Evolutionary conservation across 2,888 invertebrate species (phyloP).

Genomic region (Oscheius sp.): DNA sequence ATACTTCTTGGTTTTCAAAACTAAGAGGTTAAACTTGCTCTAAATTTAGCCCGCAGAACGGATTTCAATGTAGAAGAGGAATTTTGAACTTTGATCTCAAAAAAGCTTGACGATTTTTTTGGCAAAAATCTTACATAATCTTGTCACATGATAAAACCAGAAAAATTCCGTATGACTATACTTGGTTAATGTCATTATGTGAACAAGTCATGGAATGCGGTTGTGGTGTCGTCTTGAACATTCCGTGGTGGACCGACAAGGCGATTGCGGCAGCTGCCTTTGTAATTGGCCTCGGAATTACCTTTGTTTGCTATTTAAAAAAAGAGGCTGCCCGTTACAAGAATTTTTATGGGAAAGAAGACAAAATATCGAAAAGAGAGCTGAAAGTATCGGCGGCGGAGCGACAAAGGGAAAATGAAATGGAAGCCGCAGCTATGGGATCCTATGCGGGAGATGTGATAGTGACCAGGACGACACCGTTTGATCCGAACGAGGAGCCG

Average conservation of each 20-base stretch:
- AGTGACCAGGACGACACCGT: background rate
- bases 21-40: no score
- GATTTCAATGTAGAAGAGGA: no score
- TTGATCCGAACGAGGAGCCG: background rate
- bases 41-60: no score
- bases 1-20: no score
- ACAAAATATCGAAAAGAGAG: background rate
- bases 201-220: no score
- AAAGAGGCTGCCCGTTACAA: background rate
- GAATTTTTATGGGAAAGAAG: conserved; percentile 1
- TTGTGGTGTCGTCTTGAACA: no score
- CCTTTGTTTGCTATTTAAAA: background rate
- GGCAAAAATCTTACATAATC: no score
- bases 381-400: background rate
- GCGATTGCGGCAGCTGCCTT: background rate
- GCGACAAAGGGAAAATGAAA: background rate
- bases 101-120: no score
- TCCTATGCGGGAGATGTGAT: background rate
- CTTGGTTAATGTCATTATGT: no score
- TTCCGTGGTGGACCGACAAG: conserved; percentile 2
- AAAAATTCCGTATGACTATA: no score
- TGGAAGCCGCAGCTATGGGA: conserved; percentile 4
- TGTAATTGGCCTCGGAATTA: background rate
- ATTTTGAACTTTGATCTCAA: no score
- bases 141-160: no score